These are phyloP conservation scores for Gandaritis pyraliata DNA, from an alignment of 2,888 invertebrate genomes.

Conservation along the genomic window DNA sequence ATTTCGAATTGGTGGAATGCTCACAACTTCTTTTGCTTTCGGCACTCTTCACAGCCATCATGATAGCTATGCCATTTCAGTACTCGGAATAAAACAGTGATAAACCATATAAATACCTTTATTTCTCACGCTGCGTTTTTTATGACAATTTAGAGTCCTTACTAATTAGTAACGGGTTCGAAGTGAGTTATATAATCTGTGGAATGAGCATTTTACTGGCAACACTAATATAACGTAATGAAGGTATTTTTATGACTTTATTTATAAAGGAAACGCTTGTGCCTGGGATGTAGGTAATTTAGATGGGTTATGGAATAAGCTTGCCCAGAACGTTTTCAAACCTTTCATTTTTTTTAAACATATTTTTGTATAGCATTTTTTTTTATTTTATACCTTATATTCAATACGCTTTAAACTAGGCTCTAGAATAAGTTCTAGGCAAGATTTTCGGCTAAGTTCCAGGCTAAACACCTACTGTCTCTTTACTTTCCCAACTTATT, in stretches of 20 bases:
- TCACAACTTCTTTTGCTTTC: too few relatives aligned
- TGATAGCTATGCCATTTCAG: too few relatives aligned
- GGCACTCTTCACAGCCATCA: too few relatives aligned
- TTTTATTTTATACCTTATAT: too few relatives aligned
- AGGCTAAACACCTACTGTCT: too few relatives aligned
- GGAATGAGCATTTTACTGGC: conserved; percentile 19
- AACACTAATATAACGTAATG: conserved; percentile 18
- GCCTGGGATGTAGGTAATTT: background rate
- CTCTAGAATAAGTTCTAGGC: too few relatives aligned
- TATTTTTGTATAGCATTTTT: too few relatives aligned
- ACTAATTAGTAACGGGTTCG: conserved; percentile 16
- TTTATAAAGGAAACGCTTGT: conserved; percentile 4
- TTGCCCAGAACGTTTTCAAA: background rate
- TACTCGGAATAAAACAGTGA: background rate
- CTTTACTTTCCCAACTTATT: too few relatives aligned
- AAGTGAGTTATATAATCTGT: conserved; percentile 15
- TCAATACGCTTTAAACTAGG: too few relatives aligned
- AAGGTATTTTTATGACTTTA: conserved; percentile 25
- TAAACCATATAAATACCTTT: background rate
- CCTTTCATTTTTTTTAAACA: too few relatives aligned
- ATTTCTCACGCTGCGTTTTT: background rate
- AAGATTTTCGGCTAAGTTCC: too few relatives aligned
- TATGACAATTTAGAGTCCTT: conserved; percentile 5
- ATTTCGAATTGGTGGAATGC: background rate
- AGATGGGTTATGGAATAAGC: too few relatives aligned